Conservation (phyloP, 2,797 vertebrate genomes). For the Enoplosus armatus region DNA sequence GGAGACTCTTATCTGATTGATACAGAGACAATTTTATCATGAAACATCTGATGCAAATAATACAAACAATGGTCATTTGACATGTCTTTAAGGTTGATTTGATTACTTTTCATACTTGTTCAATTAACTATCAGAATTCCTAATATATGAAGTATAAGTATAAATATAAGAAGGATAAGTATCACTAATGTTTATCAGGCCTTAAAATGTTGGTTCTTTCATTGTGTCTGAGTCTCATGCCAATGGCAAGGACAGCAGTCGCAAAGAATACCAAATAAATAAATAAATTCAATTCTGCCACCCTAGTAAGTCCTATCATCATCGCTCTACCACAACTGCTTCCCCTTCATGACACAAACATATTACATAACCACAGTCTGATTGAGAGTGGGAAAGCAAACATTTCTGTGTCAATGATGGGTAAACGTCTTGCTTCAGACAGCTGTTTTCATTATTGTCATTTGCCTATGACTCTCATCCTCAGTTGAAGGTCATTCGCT, state of each 20-base stretch:
- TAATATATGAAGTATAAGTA: neutral
- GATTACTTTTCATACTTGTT: neutral
- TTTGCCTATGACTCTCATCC: slow-evolving; percentile 33
- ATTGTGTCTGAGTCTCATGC: neutral
- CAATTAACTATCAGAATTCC: neutral
- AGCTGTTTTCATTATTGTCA: slow-evolving; percentile 16
- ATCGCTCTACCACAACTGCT: slow-evolving; percentile 36
- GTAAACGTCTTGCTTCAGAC: neutral
- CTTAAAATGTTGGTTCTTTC: neutral
- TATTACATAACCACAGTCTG: slow-evolving; percentile 51
- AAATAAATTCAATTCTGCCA: slow-evolving; percentile 48
- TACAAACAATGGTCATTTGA: neutral
- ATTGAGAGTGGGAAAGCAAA: slow-evolving; percentile 18
- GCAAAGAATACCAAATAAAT: slow-evolving; percentile 46
- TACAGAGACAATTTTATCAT: neutral
- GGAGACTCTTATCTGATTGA: neutral
- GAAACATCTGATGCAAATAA: neutral
- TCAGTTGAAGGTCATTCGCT: slow-evolving; percentile 50
- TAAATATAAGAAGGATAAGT: no score
- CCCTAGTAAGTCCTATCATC: slow-evolving; percentile 28
- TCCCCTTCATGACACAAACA: slow-evolving; percentile 39
- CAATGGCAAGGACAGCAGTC: slow-evolving; percentile 33
- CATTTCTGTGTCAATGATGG: slow-evolving; percentile 18
- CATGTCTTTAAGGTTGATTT: neutral
- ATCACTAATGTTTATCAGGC: neutral